Base-by-base conservation (phyloP, 2,888 invertebrate species). In the Stenoptilia bipunctidactyla region DNA sequence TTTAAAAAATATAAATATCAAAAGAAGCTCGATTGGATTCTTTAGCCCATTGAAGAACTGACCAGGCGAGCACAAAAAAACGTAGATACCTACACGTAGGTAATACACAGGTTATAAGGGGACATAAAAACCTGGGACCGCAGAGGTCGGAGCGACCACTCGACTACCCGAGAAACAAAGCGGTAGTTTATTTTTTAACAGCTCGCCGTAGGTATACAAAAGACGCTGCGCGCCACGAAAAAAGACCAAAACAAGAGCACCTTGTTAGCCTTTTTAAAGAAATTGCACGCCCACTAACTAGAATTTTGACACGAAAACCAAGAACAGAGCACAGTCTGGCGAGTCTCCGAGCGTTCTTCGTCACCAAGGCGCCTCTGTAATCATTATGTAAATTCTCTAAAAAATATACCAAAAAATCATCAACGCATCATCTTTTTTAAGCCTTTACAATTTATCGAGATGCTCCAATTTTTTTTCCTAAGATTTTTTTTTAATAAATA, bases 101-200 rank as follows among this genome's bases (percentile, higher is more conserved):
- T 76, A 82, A 76, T 77, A 79, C 79, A 77, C 82, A 72, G 77
- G 82, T 79, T 82, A 82, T 77, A 82, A 77, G 77, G 74, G 72
- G 72, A 71, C 71, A 80, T 76, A 82, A 82, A 83, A 83, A 77
- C 70, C 67, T 69, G 74, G 73, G 77, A 71, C 76, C 76, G 76
- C 82, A 82, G 82, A 82, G 82, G 82, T 82, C 83, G 82, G 73
- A 56, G 72, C 57, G 33, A 5, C 20, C 20, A 20, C 8, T 66
- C 67, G 80, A 77, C 82, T 80, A 77, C 79, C 76, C 79, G 79
- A 83, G 82, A 82, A 83, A 82, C 83, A 83, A 83, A 82, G 80
- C 74, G 63, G 72, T 82, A 76, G 74, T 82, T 83, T 83, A 83
- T 83, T 83, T 83, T 83, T 83, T 83, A 83, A 83, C 83, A 83